Conservation (phyloP, 2,797 vertebrate genomes). For the Sciurus vulgaris region DNA sequence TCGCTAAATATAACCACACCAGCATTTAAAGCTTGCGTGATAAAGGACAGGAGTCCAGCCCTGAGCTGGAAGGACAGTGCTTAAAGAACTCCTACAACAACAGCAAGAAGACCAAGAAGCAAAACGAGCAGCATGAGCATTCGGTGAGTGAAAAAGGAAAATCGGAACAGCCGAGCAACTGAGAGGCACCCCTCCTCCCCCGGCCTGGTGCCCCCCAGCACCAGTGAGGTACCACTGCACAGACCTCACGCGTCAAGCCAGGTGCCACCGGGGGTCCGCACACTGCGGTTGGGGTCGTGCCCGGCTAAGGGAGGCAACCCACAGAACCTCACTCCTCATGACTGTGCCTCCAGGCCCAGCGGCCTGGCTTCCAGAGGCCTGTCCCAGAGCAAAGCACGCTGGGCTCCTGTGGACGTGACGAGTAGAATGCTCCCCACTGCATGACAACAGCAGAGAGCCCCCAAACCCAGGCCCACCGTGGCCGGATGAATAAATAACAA, state of each 20-base stretch:
- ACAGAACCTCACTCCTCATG: neutral
- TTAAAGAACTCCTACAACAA: neutral
- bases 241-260: neutral
- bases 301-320: rapidly evolving
- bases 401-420: neutral
- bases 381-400: neutral
- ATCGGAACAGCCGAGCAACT: neutral
- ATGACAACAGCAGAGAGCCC: neutral
- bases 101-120: neutral
- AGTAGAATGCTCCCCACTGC: neutral
- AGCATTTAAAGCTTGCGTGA: neutral
- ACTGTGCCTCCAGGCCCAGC: neutral
- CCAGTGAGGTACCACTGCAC: neutral
- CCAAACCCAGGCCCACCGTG: neutral
- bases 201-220: no score
- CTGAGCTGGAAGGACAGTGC: neutral
- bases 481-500: neutral
- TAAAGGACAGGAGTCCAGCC: neutral
- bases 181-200: neutral
- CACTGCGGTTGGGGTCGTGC: no score
- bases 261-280: neutral
- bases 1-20: neutral
- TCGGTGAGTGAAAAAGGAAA: neutral
- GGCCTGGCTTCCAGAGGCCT: neutral
- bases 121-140: neutral